Conservation (phyloP, 2,888 invertebrate species). For the Fissipunctia ypsillon region DNA sequence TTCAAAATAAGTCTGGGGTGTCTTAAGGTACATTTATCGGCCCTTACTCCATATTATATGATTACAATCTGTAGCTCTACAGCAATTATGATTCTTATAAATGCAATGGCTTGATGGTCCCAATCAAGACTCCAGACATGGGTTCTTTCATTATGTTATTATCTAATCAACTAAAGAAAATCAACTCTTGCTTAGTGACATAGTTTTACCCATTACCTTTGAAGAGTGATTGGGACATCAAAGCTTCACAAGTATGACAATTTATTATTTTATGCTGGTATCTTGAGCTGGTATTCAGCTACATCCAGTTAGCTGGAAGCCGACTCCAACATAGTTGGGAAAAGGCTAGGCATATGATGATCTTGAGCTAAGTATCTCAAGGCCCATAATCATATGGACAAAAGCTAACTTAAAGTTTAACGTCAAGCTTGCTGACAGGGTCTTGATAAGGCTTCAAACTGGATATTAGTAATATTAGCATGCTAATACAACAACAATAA, state of each 20-base stretch:
- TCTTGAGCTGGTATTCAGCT: too few relatives aligned
- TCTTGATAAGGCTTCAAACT: neutral
- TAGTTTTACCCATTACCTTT: neutral
- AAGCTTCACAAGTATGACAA: neutral
- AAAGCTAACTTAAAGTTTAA: neutral
- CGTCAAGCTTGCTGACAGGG: neutral
- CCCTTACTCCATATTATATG: neutral
- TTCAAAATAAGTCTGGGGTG: neutral
- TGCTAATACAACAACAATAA: neutral
- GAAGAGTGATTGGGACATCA: neutral
- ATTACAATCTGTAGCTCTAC: neutral
- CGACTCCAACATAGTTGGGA: too few relatives aligned
- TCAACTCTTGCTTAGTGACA: neutral
- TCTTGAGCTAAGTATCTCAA: neutral
- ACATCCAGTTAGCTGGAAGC: too few relatives aligned
- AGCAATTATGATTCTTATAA: neutral
- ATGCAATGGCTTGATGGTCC: neutral
- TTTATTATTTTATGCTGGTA: neutral
- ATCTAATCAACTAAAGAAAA: neutral
- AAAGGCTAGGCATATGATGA: too few relatives aligned
- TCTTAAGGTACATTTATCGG: neutral
- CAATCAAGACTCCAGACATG: neutral
- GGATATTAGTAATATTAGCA: neutral
- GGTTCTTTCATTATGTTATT: neutral
- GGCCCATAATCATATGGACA: neutral